Conservation (phyloP, 1,140 invertebrate species). For the Conopomorpha cramerella region DNA sequence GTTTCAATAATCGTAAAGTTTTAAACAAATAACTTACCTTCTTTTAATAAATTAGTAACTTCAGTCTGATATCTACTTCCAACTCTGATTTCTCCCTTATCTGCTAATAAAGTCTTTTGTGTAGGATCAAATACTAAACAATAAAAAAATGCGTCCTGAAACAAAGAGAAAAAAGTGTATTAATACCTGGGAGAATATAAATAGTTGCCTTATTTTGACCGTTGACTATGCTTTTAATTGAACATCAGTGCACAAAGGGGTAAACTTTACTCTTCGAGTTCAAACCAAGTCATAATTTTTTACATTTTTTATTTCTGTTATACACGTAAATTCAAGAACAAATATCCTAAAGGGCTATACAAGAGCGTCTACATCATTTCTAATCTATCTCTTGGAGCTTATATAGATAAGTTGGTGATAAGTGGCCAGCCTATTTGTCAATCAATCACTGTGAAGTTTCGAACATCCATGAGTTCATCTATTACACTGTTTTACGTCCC, state of each 20-base stretch:
- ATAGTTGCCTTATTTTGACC: background rate
- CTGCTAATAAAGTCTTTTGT: slow-evolving; percentile 97
- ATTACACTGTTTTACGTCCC: too few species aligned
- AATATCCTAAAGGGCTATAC: background rate
- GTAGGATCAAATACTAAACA: slow-evolving; percentile 98
- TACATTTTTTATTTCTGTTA: background rate
- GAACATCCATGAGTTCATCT: too few species aligned
- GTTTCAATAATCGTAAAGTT: too few species aligned
- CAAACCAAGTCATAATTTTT: background rate
- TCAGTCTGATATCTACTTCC: slow-evolving; percentile 97
- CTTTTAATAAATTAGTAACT: slow-evolving; percentile 72
- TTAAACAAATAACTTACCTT: slow-evolving; percentile 54
- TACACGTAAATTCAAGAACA: background rate
- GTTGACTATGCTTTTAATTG: too few species aligned
- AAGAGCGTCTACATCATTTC: background rate
- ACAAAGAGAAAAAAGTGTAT: slow-evolving; percentile 26
- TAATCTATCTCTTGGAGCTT: too few species aligned
- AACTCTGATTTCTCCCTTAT: slow-evolving; percentile 92
- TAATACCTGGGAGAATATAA: background rate
- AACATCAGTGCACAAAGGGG: too few species aligned
- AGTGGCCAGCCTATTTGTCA: too few species aligned
- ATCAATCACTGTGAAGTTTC: too few species aligned
- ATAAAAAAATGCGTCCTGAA: slow-evolving; percentile 97
- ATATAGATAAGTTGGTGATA: too few species aligned
- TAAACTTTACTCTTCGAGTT: too few species aligned